These are phyloP conservation scores for Poecile montanus DNA, from an alignment of 2,797 vertebrate genomes.

Conservation along the genomic window DNA sequence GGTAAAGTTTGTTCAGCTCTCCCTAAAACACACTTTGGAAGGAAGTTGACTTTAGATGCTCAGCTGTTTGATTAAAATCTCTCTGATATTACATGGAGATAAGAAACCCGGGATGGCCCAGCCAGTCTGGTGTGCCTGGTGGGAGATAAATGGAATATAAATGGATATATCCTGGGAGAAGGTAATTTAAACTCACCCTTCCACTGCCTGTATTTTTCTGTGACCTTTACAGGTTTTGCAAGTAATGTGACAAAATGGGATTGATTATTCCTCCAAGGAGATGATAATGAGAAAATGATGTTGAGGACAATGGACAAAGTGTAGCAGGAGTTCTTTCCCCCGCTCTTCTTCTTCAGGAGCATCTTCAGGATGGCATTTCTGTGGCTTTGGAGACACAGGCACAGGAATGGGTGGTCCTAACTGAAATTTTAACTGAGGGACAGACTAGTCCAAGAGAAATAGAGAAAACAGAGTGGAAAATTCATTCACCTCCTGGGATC, in stretches of 20 bases:
- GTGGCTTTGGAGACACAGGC: background rate
- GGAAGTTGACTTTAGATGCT: background rate
- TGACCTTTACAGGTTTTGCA: background rate
- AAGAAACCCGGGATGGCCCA: background rate
- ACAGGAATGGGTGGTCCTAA: too few relatives aligned
- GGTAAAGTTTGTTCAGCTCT: background rate
- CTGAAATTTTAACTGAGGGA: background rate
- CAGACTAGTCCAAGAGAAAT: background rate
- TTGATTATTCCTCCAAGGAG: background rate
- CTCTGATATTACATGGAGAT: background rate
- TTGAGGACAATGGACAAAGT: background rate
- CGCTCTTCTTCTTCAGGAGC: background rate
- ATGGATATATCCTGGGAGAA: background rate
- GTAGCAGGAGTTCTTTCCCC: background rate
- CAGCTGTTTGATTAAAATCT: background rate
- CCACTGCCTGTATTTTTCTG: background rate
- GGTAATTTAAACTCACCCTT: background rate
- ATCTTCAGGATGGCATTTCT: background rate
- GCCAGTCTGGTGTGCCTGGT: background rate
- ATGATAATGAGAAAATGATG: background rate
- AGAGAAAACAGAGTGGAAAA: background rate
- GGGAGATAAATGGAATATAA: background rate
- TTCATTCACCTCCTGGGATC: background rate
- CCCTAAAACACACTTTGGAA: background rate
- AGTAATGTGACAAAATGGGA: background rate